Conservation (phyloP, 2,797 vertebrate genomes). For the Pseudomugil gertrudae region DNA sequence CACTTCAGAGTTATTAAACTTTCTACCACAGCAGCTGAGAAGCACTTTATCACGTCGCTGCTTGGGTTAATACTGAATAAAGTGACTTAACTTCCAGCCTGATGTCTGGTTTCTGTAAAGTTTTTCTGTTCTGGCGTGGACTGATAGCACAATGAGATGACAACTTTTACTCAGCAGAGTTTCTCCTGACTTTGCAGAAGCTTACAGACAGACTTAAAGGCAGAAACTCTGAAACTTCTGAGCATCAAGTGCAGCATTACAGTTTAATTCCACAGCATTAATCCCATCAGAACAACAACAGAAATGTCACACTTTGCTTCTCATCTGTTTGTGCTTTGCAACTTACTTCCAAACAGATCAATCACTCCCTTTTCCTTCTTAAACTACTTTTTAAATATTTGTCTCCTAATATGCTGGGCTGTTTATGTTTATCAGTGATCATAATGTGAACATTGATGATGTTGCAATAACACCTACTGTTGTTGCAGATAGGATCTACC, state of each 20-base stretch:
- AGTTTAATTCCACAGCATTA: slow-evolving; percentile 30
- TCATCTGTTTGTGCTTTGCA: neutral
- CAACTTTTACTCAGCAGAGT: neutral
- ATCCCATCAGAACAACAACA: slow-evolving; percentile 38
- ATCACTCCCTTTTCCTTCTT: neutral
- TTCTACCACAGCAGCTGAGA: neutral
- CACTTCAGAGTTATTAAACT: neutral
- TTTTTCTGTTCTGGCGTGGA: neutral
- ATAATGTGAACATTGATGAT: neutral
- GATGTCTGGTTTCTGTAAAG: neutral
- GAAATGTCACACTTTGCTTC: neutral
- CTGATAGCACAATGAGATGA: slow-evolving; percentile 1
- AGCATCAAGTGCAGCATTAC: neutral
- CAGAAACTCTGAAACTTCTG: neutral
- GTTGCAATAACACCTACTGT: neutral
- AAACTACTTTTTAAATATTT: too few relatives aligned
- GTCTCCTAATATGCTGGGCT: neutral
- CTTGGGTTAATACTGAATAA: neutral
- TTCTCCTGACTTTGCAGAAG: slow-evolving; percentile 45
- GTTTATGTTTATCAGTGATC: neutral
- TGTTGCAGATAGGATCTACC: too few relatives aligned
- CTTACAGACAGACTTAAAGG: neutral
- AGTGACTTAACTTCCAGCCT: neutral
- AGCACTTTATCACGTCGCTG: neutral
- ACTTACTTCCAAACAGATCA: neutral